These are phyloP conservation scores for Lepidonotus clava DNA, from an alignment of 2,888 invertebrate genomes.

Conservation along the genomic window DNA sequence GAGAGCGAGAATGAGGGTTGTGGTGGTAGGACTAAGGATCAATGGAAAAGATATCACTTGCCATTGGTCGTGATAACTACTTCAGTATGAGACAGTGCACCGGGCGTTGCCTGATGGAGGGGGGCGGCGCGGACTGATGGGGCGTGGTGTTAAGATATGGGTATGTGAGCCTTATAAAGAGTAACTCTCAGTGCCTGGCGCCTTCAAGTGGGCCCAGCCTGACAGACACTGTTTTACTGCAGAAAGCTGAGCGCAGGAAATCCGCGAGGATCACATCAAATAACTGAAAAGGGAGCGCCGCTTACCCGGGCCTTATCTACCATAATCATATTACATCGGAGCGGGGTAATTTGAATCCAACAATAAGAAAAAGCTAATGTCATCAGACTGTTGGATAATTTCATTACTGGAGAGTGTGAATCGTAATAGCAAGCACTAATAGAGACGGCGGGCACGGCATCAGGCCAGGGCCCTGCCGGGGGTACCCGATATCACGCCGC, in stretches of 20 bases:
- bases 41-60: too few species aligned
- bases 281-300: conserved; percentile 33
- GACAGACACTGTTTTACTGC: conserved; percentile 22
- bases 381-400: conserved; percentile 36
- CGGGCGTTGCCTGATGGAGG: background rate
- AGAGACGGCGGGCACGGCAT: background rate
- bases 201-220: too few species aligned
- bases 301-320: conserved; percentile 32
- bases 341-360: conserved; percentile 51
- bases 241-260: background rate
- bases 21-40: too few species aligned
- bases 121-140: background rate
- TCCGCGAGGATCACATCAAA: conserved; percentile 35
- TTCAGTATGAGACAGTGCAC: too few species aligned
- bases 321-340: conserved; percentile 41
- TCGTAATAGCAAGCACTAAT: conserved; percentile 45
- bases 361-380: conserved; percentile 51
- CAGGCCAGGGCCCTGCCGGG: background rate
- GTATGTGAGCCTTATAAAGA: background rate
- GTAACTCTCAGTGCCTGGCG: background rate
- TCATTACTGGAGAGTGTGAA: conserved; percentile 44
- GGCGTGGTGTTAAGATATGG: background rate
- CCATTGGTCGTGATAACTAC: too few species aligned
- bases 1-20: too few species aligned
- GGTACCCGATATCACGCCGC: background rate